Conservation (phyloP, 2,113 vertebrate genomes). For the Cyprinus carpio region DNA sequence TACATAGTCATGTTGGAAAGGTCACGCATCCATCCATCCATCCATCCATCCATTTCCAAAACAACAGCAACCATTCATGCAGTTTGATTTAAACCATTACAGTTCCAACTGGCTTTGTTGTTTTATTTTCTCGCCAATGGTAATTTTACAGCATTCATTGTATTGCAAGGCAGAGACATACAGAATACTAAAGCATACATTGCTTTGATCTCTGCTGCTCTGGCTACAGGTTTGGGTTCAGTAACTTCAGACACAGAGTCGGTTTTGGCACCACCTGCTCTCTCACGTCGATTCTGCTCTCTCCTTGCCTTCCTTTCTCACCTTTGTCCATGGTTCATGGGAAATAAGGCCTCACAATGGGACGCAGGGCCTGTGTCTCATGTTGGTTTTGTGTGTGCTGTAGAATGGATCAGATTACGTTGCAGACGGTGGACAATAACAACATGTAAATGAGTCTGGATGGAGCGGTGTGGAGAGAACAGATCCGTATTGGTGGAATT, state of each 20-base stretch:
- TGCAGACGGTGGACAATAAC: slow-evolving; percentile 54
- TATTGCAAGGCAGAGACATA: slow-evolving; percentile 27
- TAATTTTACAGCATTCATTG: not conserved
- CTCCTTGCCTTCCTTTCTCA: slow-evolving; percentile 32
- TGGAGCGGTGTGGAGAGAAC: slow-evolving; percentile 31
- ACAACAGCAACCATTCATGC: too few species aligned
- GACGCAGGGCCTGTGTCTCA: slow-evolving; percentile 49
- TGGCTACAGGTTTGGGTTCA: slow-evolving; percentile 34
- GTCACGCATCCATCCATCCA: too few species aligned
- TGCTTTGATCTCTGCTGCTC: slow-evolving; percentile 30
- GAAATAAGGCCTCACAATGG: slow-evolving; percentile 54
- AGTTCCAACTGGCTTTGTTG: not conserved
- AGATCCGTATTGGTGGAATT: slow-evolving; percentile 53
- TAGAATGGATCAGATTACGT: slow-evolving; percentile 56
- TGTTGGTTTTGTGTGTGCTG: slow-evolving; percentile 56
- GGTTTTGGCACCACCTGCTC: slow-evolving; percentile 38
- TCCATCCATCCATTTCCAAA: too few species aligned
- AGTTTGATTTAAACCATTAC: not conserved
- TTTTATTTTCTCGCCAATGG: not conserved
- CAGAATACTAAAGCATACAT: slow-evolving; percentile 19
- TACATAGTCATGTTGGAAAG: too few species aligned
- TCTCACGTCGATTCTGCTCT: slow-evolving; percentile 30
- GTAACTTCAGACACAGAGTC: slow-evolving; percentile 37
- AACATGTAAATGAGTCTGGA: slow-evolving; percentile 59
- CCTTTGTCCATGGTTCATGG: slow-evolving; percentile 54